Base-by-base conservation (phyloP, 2,113 vertebrate genomes). In the Anhinga rufa region DNA sequence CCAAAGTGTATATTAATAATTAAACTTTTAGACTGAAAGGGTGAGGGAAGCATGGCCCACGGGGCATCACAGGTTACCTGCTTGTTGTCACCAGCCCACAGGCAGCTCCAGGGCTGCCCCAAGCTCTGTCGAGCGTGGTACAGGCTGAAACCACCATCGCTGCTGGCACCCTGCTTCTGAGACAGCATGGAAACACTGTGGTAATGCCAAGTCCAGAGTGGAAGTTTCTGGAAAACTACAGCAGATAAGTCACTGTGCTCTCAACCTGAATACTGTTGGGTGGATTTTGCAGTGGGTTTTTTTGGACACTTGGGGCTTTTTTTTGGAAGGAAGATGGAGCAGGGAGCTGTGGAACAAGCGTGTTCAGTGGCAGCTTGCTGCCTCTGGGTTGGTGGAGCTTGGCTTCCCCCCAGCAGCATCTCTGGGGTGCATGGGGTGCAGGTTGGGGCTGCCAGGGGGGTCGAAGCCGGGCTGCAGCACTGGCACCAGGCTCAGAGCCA, bases 401-500 rank as follows among this genome's bases (percentile, higher is more conserved):
- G 1, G 17, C 17, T 36, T 57, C 10, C 44, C 34, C 85, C 51
- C 51, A 77, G 66, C 42, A 69, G n/a, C 14, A 51, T 14, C 42
- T 46, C 25, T 44, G 46, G 46, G 26, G 26, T 13, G 4, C 2
- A 0, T 17, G 29, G 36, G 34, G 46, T 57, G 9, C 36, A 84
- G 31, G 21, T 4, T 62, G 65, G 38, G 16, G 42, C 65, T 85
- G 38, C 32, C 10, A 49, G 14, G n/a, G 54, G 11, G 11, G 60
- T 84, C 16, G 49, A 22, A 74, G 19, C 42, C 17, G 20, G 31
- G 42, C 70, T 57, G n/a, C 21, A 36, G 44, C 21, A 17, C 2
- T 6, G 4, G 78, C n/a, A 38, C 17, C 3, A 4, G 8, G 12
- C 48, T 75, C 0, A 0, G 22, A 68, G 49, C 14, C 1, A 1